phyloP scores from a whole-genome alignment of 2,888 invertebrate species.

The Pocota personata region DNA sequence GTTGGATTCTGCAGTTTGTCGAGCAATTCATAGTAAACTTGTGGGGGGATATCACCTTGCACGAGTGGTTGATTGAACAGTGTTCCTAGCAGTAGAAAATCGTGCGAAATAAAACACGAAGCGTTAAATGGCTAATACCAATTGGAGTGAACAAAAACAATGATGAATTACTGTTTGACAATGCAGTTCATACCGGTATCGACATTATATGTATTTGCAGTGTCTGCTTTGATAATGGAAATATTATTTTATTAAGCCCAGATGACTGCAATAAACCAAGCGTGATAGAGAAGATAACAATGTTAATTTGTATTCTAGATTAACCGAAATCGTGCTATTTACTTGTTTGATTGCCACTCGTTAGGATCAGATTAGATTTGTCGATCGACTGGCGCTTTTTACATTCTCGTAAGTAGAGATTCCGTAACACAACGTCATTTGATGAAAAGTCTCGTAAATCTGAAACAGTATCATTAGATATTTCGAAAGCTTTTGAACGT shows the following conservation, averaged over 20 bases:
- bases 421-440: not conserved
- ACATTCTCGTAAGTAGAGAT: not conserved
- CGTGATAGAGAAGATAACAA: not conserved
- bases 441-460: not conserved
- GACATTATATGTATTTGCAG: not conserved
- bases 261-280: not conserved
- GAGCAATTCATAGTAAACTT: too few relatives aligned
- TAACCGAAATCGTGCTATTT: not conserved
- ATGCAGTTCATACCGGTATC: not conserved
- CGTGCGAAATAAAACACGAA: too few relatives aligned
- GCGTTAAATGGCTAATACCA: not conserved
- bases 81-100: too few relatives aligned
- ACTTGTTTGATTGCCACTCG: not conserved
- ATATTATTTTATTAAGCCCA: not conserved
- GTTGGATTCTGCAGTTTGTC: too few relatives aligned
- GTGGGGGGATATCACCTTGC: too few relatives aligned
- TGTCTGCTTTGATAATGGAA: not conserved
- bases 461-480: too few relatives aligned
- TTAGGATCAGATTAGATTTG: not conserved
- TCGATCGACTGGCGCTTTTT: not conserved
- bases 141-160: too few relatives aligned
- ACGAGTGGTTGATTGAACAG: too few relatives aligned
- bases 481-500: too few relatives aligned
- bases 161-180: not conserved
- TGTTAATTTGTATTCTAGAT: not conserved